A percentile compares a stretch with the other conserved stretches of the same genome.
Conservation (phyloP, 1,140 invertebrate species). For the Phortica variegata region DNA sequence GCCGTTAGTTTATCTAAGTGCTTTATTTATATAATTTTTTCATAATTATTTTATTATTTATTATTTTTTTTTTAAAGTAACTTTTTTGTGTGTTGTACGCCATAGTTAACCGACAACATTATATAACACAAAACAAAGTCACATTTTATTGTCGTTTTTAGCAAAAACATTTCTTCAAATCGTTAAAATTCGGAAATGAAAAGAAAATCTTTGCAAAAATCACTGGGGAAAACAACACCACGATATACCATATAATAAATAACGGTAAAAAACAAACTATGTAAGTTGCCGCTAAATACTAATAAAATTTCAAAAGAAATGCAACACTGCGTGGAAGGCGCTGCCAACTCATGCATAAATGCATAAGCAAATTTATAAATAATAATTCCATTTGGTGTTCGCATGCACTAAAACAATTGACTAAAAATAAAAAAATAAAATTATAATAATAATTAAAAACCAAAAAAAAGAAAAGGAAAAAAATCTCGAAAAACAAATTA, state of each 20-base stretch:
- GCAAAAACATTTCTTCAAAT: constrained; percentile 35
- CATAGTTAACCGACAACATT: too few relatives aligned
- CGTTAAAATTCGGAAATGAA: too few relatives aligned
- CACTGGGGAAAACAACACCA: constrained; percentile 57
- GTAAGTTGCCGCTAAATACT: too few relatives aligned
- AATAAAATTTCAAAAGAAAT: too few relatives aligned
- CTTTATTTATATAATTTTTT: constrained; percentile 39
- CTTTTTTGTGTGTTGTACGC: too few relatives aligned
- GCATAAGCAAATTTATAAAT: too few relatives aligned
- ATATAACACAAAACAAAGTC: too few relatives aligned
- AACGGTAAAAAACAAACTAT: constrained; percentile 24
- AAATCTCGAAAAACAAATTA: constrained; percentile 30
- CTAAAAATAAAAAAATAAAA: constrained; percentile 14
- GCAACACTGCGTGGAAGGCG: too few relatives aligned
- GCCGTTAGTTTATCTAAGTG: constrained; percentile 42
- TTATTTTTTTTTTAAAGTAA: too few relatives aligned
- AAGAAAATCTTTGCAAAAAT: constrained; percentile 42
- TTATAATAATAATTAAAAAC: constrained; percentile 27
- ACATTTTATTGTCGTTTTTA: constrained; percentile 25
- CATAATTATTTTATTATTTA: constrained; percentile 19
- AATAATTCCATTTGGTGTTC: too few relatives aligned
- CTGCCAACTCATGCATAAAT: too few relatives aligned
- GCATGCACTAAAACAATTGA: too few relatives aligned
- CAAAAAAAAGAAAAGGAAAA: constrained; percentile 25
- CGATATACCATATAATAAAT: constrained; percentile 15